Evolutionary conservation across 2,113 vertebrate genomes (phyloP).

Genomic region (Periophthalmodon schlosseri): DNA sequence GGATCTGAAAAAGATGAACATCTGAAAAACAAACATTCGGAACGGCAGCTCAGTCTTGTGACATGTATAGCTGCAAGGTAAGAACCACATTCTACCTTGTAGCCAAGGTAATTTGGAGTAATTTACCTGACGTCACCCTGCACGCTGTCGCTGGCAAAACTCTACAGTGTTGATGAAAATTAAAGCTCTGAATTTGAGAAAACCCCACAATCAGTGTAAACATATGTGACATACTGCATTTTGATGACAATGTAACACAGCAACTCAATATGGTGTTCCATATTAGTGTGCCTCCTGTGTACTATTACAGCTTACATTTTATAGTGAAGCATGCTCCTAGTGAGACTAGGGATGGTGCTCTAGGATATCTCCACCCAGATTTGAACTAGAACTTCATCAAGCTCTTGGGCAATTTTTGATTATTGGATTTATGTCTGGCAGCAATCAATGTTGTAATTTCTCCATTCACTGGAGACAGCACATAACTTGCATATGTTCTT

Average conservation of each 20-base stretch:
- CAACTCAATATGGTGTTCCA: neutral
- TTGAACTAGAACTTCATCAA: neutral
- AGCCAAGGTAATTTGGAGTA: no score
- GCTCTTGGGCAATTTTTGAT: neutral
- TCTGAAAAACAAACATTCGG: no score
- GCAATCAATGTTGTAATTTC: no score
- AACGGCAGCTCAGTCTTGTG: no score
- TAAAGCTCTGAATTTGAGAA: no score
- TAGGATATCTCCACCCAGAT: neutral
- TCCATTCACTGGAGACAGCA: no score
- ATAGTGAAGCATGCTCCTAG: no score
- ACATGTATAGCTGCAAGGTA: neutral
- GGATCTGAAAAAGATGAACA: neutral
- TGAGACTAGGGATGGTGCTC: neutral
- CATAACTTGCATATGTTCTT: neutral
- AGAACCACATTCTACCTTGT: conserved; percentile 19
- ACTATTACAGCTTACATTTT: no score
- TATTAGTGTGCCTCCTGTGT: neutral
- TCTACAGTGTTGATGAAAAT: no score
- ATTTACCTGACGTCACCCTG: no score
- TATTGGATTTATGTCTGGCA: neutral
- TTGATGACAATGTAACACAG: no score
- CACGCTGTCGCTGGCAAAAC: no score
- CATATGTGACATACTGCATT: neutral
- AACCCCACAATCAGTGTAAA: neutral